These are phyloP conservation scores for Anadara kagoshimensis DNA, from an alignment of 1,140 invertebrate species.

Conservation along the genomic window DNA sequence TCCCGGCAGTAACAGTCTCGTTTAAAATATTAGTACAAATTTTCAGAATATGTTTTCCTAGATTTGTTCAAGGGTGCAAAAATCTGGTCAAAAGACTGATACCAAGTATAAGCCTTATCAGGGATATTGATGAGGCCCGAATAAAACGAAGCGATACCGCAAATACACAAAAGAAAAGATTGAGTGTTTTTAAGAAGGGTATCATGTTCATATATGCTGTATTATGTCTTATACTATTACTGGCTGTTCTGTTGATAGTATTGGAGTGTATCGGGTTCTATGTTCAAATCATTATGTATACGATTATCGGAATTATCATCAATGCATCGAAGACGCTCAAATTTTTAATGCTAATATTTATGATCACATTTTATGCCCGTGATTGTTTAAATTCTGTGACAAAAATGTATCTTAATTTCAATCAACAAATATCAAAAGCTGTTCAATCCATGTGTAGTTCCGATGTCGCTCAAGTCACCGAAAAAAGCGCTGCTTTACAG, in stretches of 20 bases:
- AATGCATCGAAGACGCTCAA: conserved; percentile 54
- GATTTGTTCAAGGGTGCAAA: background rate
- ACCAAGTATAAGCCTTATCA: background rate
- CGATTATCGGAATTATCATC: conserved; percentile 64
- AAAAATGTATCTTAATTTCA: conserved; percentile 55
- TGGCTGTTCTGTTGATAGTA: conserved; percentile 51
- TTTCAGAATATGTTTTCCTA: conserved; percentile 43
- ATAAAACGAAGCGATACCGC: background rate
- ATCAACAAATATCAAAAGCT: conserved; percentile 51
- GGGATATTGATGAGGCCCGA: background rate
- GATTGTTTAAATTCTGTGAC: conserved; percentile 54
- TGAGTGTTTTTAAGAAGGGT: conserved; percentile 10
- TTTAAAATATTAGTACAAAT: conserved; percentile 21
- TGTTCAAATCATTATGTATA: conserved; percentile 59
- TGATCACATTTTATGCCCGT: conserved; percentile 55
- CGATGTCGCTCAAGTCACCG: conserved; percentile 42
- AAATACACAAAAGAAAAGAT: background rate
- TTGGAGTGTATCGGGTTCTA: conserved; percentile 56
- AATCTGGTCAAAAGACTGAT: background rate
- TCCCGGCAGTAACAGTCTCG: conserved; percentile 25
- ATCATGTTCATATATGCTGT: conserved; percentile 37
- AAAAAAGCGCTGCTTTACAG: conserved; percentile 27
- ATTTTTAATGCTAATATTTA: conserved; percentile 53
- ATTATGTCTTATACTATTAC: conserved; percentile 53
- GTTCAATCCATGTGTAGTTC: conserved; percentile 33